Evolutionary conservation across 2,797 vertebrate species (phyloP).

Genomic region (Thalassophryne amazonica): DNA sequence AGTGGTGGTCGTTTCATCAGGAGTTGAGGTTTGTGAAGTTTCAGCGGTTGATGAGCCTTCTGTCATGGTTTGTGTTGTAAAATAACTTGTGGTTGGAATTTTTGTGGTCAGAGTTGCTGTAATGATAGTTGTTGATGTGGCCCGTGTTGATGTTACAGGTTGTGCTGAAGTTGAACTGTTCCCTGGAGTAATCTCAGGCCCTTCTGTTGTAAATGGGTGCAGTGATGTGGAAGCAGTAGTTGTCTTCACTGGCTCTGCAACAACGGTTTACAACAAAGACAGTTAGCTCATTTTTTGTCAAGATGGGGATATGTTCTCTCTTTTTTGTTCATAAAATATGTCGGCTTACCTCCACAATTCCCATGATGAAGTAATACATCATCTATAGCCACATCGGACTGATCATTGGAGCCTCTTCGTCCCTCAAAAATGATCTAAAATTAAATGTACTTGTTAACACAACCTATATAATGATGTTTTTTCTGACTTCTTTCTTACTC

Average conservation of each 20-base stretch:
- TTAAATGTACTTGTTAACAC: not conserved
- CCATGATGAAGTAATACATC: slow-evolving; percentile 72
- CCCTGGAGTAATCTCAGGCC: not conserved
- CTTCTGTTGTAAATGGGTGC: slow-evolving; percentile 1
- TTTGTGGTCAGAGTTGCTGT: not conserved
- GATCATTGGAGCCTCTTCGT: slow-evolving; percentile 62
- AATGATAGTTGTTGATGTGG: not conserved
- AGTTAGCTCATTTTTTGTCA: not conserved
- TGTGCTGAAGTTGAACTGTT: not conserved
- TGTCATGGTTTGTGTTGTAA: not conserved
- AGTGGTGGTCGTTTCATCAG: not conserved
- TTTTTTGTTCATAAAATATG: no score
- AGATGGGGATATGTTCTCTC: no score
- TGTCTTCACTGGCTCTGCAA: slow-evolving; percentile 37
- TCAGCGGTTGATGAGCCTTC: not conserved
- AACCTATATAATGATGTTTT: no score
- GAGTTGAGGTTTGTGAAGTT: not conserved
- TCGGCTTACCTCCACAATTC: slow-evolving; percentile 69
- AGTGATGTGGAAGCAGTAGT: not conserved
- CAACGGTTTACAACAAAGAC: not conserved
- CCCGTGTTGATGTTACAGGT: not conserved
- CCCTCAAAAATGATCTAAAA: slow-evolving; percentile 78
- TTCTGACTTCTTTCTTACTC: no score
- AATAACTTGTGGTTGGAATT: not conserved
- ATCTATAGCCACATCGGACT: slow-evolving; percentile 80